Evolutionary conservation across 2,888 invertebrate genomes (phyloP).

Genomic region (Escarpia spicata): DNA sequence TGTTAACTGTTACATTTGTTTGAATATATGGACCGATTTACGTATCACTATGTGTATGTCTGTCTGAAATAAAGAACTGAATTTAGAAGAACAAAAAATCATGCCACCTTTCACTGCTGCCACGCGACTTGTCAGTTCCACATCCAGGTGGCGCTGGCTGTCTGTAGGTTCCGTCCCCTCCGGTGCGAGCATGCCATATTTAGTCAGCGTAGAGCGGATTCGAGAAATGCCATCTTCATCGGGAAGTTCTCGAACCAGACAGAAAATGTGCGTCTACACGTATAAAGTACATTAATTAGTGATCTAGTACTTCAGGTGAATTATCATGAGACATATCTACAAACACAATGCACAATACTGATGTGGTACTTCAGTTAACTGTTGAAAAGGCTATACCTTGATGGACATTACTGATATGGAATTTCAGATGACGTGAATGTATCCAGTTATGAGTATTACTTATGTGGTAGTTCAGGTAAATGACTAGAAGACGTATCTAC

Average conservation of each 20-base stretch:
- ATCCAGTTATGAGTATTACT: too few species aligned
- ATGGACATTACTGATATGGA: too few species aligned
- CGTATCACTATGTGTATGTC: too few species aligned
- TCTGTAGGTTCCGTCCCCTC: conserved; percentile 41
- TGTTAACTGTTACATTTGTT: too few species aligned
- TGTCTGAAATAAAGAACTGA: not conserved
- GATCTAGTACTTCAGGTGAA: not conserved
- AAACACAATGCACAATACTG: not conserved
- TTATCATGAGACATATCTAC: not conserved
- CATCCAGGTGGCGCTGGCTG: conserved; percentile 43
- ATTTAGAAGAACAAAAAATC: not conserved
- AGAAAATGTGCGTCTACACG: conserved; percentile 60
- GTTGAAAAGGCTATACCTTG: too few species aligned
- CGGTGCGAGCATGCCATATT: conserved; percentile 44
- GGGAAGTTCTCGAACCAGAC: conserved; percentile 62
- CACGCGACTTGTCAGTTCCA: conserved; percentile 51
- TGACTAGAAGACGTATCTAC: too few species aligned
- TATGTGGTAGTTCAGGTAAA: too few species aligned
- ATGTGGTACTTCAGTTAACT: not conserved
- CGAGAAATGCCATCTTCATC: conserved; percentile 51
- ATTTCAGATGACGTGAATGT: too few species aligned
- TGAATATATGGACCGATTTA: too few species aligned
- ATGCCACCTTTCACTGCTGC: conserved; percentile 46
- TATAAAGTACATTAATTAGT: not conserved
- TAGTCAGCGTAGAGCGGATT: conserved; percentile 51